Evolutionary conservation across 2,797 vertebrate genomes (phyloP).

Genomic region (Chelmon rostratus): DNA sequence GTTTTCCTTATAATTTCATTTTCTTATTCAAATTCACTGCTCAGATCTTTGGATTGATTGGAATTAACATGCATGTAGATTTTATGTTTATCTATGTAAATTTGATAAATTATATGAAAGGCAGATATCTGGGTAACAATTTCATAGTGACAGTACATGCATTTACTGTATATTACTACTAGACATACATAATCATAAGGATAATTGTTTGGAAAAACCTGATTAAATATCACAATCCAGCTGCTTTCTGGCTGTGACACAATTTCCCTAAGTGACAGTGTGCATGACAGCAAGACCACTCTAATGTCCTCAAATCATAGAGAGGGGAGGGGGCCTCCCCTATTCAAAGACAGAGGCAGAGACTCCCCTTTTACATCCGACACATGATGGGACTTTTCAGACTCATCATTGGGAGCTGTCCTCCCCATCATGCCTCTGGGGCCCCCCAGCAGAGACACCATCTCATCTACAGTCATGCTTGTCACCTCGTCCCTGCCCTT

Average conservation of each 20-base stretch:
- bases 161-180: neutral
- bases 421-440: slow-evolving; percentile 59
- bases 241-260: slow-evolving; percentile 25
- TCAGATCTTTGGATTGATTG: neutral
- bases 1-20: slow-evolving; percentile 11
- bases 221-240: slow-evolving; percentile 23
- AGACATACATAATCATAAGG: slow-evolving; percentile 16
- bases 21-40: slow-evolving; percentile 14
- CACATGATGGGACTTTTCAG: slow-evolving; percentile 65
- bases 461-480: slow-evolving; percentile 85
- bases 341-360: slow-evolving; percentile 33
- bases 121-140: neutral
- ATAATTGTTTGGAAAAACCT: neutral
- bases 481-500: slow-evolving; percentile 85
- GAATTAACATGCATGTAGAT: neutral
- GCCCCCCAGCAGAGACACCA: slow-evolving; percentile 67
- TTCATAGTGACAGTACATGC: neutral
- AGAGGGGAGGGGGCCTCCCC: slow-evolving; percentile 2
- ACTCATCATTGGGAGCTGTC: slow-evolving; percentile 64
- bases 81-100: neutral
- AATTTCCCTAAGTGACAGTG: slow-evolving; percentile 38
- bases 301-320: slow-evolving; percentile 53
- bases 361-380: slow-evolving; percentile 55
- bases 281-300: slow-evolving; percentile 41
- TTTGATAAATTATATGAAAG: slow-evolving; percentile 13